A percentile compares a stretch with the other conserved stretches of the same genome.
These are phyloP conservation scores for Hyposoter didymator DNA, from an alignment of 2,888 invertebrate species.

Conservation along the genomic window DNA sequence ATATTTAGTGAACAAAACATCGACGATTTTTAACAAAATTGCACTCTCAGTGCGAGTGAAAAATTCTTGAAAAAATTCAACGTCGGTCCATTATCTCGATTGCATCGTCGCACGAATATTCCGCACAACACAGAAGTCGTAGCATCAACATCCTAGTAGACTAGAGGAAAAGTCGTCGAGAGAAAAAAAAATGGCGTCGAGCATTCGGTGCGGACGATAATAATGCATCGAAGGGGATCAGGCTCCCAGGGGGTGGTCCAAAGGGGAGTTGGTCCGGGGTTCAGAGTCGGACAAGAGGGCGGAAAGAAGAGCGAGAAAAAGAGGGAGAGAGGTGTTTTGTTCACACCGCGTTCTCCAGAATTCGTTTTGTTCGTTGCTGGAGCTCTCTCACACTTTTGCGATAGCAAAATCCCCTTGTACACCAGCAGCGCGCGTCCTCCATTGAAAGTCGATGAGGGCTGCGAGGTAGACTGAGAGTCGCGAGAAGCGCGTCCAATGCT, in stretches of 20 bases:
- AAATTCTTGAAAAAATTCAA: background rate
- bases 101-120: no score
- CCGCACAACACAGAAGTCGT: background rate
- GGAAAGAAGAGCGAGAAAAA: conserved; percentile 3
- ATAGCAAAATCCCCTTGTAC: conserved; percentile 67
- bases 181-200: conserved; percentile 78
- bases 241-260: conserved; percentile 41
- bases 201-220: conserved; percentile 51
- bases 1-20: no score
- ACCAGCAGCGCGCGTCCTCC: conserved; percentile 56
- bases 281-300: conserved; percentile 59
- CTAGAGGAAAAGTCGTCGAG: conserved; percentile 73
- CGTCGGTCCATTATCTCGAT: no score
- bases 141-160: background rate
- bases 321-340: conserved; percentile 38
- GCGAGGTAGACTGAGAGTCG: conserved; percentile 55
- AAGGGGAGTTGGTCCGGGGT: conserved; percentile 35
- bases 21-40: no score
- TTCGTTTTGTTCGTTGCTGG: conserved; percentile 51
- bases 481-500: conserved; percentile 48
- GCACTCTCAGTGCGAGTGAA: background rate
- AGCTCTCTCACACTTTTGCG: conserved; percentile 61
- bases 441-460: conserved; percentile 75
- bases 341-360: conserved; percentile 37
- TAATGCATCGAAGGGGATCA: conserved; percentile 57